Base-by-base conservation (phyloP, 1,140 invertebrate species). In the Cepaea nemoralis region DNA sequence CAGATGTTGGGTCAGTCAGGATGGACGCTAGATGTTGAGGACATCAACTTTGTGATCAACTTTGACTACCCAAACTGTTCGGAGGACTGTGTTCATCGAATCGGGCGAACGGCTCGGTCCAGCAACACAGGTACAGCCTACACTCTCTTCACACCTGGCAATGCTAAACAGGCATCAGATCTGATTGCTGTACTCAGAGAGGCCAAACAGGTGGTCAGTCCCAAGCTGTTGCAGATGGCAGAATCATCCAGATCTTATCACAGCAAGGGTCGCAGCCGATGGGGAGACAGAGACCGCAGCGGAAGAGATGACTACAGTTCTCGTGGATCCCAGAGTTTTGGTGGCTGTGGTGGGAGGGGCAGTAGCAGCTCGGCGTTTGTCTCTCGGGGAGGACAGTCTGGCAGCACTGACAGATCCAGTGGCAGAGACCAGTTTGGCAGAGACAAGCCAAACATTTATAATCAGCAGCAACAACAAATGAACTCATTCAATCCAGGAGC, bases 1-100 rank as follows among this genome's bases (percentile, higher is more conserved):
- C n/a, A n/a, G n/a, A n/a, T n/a, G n/a, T n/a, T n/a, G n/a, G n/a
- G n/a, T n/a, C n/a, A n/a, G n/a, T n/a, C n/a, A n/a, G n/a, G n/a
- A n/a, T n/a, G n/a, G n/a, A n/a, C n/a, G n/a, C n/a, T n/a, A 99
- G 98, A 99, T 95, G 98, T 99, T 88, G 97, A 98, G 92, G 98
- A 99, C 92, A 98, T 99, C 84, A 99, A 98, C 92, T 99, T 96
- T 94, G 98, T 99, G 77, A 97, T 99, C 91, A 99, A 99, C 93
- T 99, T 96, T 94, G 98, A 99, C 92, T 99, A 99, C 92, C 98
- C 98, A 74, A 97, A 96, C 91, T 97, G 96, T 82, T 98, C 97
- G 82, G 98, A 99, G 93, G 98, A 99, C 92, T 99, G 99, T 91
- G 98, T 99, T 88, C 98, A 99, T 92, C 95, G 98, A 85, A 99